These are phyloP conservation scores for Drosophila anomalata DNA, from an alignment of 2,888 invertebrate genomes.

Conservation along the genomic window DNA sequence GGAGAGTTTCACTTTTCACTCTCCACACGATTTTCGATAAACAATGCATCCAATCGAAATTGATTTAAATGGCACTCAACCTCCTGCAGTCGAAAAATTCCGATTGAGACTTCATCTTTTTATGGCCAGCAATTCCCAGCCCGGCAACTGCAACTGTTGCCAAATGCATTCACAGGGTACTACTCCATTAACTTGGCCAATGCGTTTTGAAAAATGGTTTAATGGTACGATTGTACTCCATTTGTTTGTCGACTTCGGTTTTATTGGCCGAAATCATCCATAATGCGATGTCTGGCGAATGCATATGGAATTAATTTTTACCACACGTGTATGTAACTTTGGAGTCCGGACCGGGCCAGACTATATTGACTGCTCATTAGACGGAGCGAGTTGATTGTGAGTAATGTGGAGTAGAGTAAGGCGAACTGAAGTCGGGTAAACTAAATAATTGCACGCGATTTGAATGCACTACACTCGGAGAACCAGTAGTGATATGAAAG, in stretches of 20 bases:
- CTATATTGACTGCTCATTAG: conserved; percentile 68
- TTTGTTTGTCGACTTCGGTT: conserved; percentile 40
- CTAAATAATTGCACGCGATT: conserved; percentile 80
- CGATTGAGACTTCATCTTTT: conserved; percentile 22
- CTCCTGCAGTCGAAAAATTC: background rate
- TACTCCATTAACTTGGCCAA: conserved; percentile 58
- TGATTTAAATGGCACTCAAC: conserved; percentile 24
- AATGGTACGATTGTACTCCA: conserved; percentile 51
- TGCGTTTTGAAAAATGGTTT: conserved; percentile 62
- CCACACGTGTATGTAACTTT: conserved; percentile 43
- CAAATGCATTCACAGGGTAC: conserved; percentile 32
- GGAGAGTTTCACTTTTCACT: conserved; percentile 18
- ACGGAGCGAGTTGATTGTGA: conserved; percentile 60
- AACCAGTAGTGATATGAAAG: background rate
- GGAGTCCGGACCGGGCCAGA: conserved; percentile 24
- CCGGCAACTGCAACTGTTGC: conserved; percentile 28
- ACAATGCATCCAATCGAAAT: conserved; percentile 16
- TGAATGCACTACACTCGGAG: conserved; percentile 38
- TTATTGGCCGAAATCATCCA: conserved; percentile 71
- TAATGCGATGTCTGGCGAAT: conserved; percentile 53
- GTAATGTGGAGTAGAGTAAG: conserved; percentile 50
- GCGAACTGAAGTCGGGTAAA: conserved; percentile 54
- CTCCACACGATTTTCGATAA: conserved; percentile 21
- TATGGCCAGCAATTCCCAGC: conserved; percentile 21
- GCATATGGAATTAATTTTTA: conserved; percentile 64